A percentile compares a stretch with the other conserved stretches of the same genome.
Conservation (phyloP, 2,113 vertebrate genomes). For the Zingel zingel region DNA sequence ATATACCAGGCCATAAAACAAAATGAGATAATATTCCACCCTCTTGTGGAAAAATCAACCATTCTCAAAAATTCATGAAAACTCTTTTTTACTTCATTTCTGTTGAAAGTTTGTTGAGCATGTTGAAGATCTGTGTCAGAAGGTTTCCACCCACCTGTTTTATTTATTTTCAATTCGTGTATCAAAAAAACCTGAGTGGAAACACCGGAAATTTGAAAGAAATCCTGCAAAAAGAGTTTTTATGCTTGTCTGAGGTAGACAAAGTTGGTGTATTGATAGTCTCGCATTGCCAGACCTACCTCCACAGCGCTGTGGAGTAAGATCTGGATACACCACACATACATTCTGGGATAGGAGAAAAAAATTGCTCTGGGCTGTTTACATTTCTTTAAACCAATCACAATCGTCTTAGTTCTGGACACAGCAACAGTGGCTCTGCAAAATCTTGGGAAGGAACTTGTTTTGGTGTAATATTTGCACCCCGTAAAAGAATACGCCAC, state of each 20-base stretch:
- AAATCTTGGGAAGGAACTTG: no score
- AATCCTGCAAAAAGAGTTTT: not conserved
- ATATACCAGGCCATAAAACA: slow-evolving; percentile 39
- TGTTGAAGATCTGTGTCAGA: slow-evolving; percentile 33
- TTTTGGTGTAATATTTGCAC: no score
- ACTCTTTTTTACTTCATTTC: slow-evolving; percentile 47
- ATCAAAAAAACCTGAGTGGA: not conserved
- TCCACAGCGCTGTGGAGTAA: no score
- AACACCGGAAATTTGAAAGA: not conserved
- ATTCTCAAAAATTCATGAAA: slow-evolving; percentile 58
- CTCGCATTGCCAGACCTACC: no score
- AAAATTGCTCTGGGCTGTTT: no score
- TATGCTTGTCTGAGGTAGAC: not conserved
- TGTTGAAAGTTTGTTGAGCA: slow-evolving; percentile 43
- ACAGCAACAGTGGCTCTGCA: no score
- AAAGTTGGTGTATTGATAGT: not conserved
- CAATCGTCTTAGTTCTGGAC: no score
- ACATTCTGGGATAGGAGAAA: no score
- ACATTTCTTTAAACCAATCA: no score
- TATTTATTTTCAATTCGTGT: not conserved
- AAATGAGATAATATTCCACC: slow-evolving; percentile 63
- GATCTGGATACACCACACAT: no score
- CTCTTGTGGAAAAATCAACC: slow-evolving; percentile 54
- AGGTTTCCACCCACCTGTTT: not conserved
- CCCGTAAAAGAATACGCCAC: no score